Percentiles rank a stretch among this genome's conserved stretches.
phyloP scores from a whole-genome alignment of 2,888 invertebrate species.

The Sicus ferrugineus region DNA sequence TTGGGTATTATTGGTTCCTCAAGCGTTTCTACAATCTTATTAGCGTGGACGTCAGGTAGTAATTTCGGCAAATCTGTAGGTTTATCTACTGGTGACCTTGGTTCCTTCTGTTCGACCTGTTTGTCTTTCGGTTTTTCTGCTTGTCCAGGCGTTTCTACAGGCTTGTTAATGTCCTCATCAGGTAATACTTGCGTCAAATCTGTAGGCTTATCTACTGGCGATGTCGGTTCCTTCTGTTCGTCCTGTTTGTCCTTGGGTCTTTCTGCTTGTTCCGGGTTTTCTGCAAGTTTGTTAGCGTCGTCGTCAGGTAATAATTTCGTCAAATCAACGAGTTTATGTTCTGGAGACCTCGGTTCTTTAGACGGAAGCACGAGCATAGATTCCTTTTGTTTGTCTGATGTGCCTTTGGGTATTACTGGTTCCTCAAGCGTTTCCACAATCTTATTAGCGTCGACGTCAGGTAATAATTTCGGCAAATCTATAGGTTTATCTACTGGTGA shows the following conservation, averaged over 20 bases:
- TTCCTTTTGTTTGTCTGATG: constrained; percentile 3
- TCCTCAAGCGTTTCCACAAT: constrained; percentile 8
- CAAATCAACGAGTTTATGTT: neutral
- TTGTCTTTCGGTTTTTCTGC: neutral
- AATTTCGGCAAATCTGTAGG: neutral
- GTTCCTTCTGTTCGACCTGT: neutral
- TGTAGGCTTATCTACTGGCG: neutral
- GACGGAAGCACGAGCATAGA: constrained; percentile 45
- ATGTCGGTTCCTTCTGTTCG: neutral
- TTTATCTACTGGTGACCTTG: neutral
- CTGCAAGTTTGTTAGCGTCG: neutral
- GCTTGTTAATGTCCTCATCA: neutral
- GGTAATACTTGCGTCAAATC: neutral
- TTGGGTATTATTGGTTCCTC: neutral
- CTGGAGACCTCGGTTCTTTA: constrained; percentile 30
- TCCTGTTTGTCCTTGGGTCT: neutral
- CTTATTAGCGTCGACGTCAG: constrained; percentile 23
- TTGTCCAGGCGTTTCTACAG: neutral
- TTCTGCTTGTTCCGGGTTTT: neutral
- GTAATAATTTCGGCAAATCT: neutral
- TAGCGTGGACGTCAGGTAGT: constrained; percentile 14
- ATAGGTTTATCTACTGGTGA: neutral
- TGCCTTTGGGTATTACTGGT: neutral
- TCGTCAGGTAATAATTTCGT: neutral
- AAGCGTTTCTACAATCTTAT: constrained; percentile 15